A percentile compares a stretch with the other conserved stretches of the same genome.
Conservation (phyloP, 2,113 vertebrate genomes). For the Pelecanus crispus region DNA sequence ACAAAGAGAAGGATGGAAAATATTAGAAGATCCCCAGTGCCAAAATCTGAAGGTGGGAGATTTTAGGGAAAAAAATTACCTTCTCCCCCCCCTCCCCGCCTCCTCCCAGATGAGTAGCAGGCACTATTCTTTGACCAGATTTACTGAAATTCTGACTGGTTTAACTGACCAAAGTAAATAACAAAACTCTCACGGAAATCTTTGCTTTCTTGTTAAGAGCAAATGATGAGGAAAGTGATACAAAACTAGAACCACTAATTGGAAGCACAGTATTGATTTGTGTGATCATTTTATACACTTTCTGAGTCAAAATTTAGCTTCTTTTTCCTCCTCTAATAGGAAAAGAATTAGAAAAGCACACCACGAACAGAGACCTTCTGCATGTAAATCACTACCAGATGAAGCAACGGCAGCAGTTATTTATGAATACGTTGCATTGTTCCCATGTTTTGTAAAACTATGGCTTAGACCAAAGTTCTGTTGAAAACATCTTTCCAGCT, state of each 20-base stretch:
- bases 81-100: not conserved
- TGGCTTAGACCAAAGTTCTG: not conserved
- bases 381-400: not conserved
- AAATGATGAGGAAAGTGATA: not conserved
- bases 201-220: not conserved
- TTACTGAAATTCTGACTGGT: not conserved
- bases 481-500: not conserved
- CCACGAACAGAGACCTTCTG: not conserved
- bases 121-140: not conserved
- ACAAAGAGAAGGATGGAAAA: not conserved
- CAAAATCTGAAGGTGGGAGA: not conserved
- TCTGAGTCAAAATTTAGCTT: not conserved
- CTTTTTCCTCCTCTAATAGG: not conserved
- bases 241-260: not conserved
- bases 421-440: not conserved
- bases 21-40: not conserved
- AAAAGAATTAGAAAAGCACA: not conserved
- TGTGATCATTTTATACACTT: not conserved
- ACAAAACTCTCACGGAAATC: not conserved
- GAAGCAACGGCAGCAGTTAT: not conserved
- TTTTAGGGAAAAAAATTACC: not conserved
- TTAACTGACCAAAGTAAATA: not conserved
- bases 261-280: not conserved
- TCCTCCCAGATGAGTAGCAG: not conserved
- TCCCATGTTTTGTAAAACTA: not conserved